Percentiles rank a stretch among this genome's conserved stretches.
phyloP scores from a whole-genome alignment of 2,113 vertebrate species.

The Corythaeola cristata region DNA sequence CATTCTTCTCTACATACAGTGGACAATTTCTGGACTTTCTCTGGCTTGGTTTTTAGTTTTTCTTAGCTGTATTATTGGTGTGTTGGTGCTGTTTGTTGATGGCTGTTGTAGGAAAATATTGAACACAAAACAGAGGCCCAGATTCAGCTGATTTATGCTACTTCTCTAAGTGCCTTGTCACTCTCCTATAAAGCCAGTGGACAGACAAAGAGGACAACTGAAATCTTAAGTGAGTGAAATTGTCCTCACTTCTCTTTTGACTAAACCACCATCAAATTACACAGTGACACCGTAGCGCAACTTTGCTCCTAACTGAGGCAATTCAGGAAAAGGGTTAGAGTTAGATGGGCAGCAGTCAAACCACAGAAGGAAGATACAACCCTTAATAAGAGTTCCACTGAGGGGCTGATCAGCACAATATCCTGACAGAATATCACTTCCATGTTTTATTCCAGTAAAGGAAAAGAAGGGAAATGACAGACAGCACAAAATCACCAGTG shows the following conservation, averaged over 20 bases:
- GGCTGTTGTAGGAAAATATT: not conserved
- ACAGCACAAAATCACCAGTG: not conserved
- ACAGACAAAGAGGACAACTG: not conserved
- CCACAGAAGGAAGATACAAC: not conserved
- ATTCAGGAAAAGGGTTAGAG: slow-evolving; percentile 21
- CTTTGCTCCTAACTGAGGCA: not conserved
- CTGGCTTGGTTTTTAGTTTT: not conserved
- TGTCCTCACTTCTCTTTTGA: slow-evolving; percentile 36
- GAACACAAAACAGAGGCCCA: not conserved
- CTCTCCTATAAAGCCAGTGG: not conserved
- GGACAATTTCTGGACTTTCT: not conserved
- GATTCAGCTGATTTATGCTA: not conserved
- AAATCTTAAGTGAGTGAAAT: not conserved
- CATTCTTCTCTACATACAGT: not conserved
- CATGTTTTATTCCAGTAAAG: not conserved
- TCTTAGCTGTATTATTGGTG: not conserved
- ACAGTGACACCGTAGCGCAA: not conserved
- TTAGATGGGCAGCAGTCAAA: not conserved
- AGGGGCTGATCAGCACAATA: not conserved
- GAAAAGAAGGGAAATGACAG: not conserved
- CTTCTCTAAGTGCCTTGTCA: not conserved
- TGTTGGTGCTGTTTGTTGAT: not conserved
- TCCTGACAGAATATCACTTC: not conserved
- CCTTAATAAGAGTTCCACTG: not conserved
- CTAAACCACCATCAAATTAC: slow-evolving; percentile 7